Base-by-base conservation (phyloP, 2,797 vertebrate genomes). In the Hybognathus amarus region DNA sequence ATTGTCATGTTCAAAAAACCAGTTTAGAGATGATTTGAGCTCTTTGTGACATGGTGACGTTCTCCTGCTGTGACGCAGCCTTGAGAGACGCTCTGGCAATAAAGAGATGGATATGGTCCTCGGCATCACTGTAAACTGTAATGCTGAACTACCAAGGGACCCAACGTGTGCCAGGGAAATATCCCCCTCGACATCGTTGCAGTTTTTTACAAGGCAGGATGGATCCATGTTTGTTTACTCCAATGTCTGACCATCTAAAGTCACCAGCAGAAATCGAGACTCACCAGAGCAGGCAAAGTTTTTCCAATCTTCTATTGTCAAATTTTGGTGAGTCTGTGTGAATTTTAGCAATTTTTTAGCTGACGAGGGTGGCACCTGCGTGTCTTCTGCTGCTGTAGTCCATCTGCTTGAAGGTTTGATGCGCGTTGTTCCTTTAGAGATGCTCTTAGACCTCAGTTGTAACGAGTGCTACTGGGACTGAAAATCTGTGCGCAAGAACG, bases 241-340 rank as follows among this genome's bases (percentile, higher is more conserved):
- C 70, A 66, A 87, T 85, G 83, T 85, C 83, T 86, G 80, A 86
- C 40, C 80, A 73, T 82, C 74, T 50, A 40, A 70, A 84, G 68
- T 83, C 3, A 4, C 80, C n/a, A 83, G 67, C 77, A 77, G 38
- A 83, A 73, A 83, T 13, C 13, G 47, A 74, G 47, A 54, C 18
- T 74, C 18, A 20, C 52, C 47, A 33, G 27, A 33, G 30, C 30
- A 33, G 45, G 27, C 70, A 73, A 22, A 18, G 1, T 52, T 73
- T 52, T 52, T 73, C 27, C 70, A 36, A 6, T 71, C 45, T 71
- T 50, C 45, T 50, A 11, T 50, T 50, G 10, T 36, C 27, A 47
- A 52, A 20, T 52, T 52, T 52, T 22, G 27, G 18, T 52, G 45
- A 33, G 18, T 24, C 24, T 1, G 8, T 18, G 8, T 11, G 15